These are phyloP conservation scores for Ailuropoda melanoleuca DNA, from an alignment of 2,113 vertebrate genomes.

Conservation along the genomic window DNA sequence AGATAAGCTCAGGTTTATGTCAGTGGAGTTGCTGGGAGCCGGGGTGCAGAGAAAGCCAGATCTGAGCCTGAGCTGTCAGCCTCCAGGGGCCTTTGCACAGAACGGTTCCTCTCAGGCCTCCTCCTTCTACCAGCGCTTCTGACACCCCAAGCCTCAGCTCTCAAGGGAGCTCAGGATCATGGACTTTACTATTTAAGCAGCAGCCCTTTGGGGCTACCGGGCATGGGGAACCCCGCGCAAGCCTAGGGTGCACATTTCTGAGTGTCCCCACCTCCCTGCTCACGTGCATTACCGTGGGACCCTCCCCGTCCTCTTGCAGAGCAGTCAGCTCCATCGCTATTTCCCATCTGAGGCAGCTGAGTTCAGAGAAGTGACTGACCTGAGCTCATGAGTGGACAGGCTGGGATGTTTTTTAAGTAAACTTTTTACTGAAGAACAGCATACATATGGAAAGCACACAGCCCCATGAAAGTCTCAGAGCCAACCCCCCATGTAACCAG, in stretches of 20 bases:
- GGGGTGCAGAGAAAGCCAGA: background rate
- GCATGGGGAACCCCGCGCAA: background rate
- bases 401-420: background rate
- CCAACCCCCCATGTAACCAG: background rate
- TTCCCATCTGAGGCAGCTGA: background rate
- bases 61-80: background rate
- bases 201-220: background rate
- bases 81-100: background rate
- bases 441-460: background rate
- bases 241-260: background rate
- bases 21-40: background rate
- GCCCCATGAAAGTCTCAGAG: background rate
- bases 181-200: background rate
- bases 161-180: background rate
- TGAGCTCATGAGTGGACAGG: conserved; percentile 54
- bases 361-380: background rate
- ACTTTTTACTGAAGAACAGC: background rate
- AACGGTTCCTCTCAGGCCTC: background rate
- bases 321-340: background rate
- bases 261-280: background rate
- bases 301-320: background rate
- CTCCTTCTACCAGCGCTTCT: background rate
- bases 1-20: background rate
- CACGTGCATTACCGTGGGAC: too few relatives aligned
- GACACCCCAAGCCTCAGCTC: background rate